Base-by-base conservation (phyloP, 2,797 vertebrate genomes). In the Hephaestus fuliginosus region DNA sequence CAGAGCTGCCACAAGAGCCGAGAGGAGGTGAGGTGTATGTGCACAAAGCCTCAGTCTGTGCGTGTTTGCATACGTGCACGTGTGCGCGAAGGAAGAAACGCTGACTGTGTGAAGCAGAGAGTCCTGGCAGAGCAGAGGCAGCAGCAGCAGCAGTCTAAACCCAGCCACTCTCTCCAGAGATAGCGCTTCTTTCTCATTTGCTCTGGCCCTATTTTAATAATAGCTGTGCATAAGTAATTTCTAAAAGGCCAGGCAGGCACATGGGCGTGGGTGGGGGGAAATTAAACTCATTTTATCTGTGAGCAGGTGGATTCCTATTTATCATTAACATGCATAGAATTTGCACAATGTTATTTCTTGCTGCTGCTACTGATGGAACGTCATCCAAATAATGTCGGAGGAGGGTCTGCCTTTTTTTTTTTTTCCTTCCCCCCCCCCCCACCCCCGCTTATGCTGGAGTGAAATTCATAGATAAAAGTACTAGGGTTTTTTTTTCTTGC, bases 321-420 rank as follows among this genome's bases (percentile, higher is more conserved):
- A 99, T 99, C 98, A 99, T 99, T 99, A 99, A 97, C 98, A 99
- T 99, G 97, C 98, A 99, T 99, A 98, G 98, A 99, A 99, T 99
- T 99, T 97, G 96, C 97, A 97, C 97, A 97, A 96, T 98, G 97
- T 98, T 99, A 98, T 99, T 99, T 97, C 97, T 98, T 95, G 96
- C 93, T 82, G 90, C 93, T 86, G 86, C 91, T 96, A 98, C 97
- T 98, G 98, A 98, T 99, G 98, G 98, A 98, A 99, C 98, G 97
- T 99, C 93, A 98, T 97, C 98, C 97, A 99, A 99, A 99, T 99
- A 98, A 99, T 98, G 97, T 98, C 96, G 97, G 97, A 97, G 96
- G 93, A 93, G 91, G 93, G 92, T 92, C 88, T 78, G 83, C 60
- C 80, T 78, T 68, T 57, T 81, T 74, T 70, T 84, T 77, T 53